Base-by-base conservation (phyloP, 1,140 invertebrate species). In the Bombus confusus region DNA sequence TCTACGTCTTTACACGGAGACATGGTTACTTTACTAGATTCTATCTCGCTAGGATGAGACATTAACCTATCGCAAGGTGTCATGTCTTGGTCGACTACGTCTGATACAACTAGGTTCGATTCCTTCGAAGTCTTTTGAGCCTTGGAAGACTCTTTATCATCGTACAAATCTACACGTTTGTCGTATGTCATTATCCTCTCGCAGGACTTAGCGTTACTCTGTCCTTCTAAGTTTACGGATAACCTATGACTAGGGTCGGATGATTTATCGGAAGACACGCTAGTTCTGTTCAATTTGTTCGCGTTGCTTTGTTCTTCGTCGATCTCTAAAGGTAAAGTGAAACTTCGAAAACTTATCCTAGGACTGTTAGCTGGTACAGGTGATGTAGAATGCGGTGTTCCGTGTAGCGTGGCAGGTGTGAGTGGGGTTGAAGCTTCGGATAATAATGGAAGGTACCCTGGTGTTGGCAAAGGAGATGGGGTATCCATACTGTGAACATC, bases 271-370 rank as follows among this genome's bases (percentile, higher is more conserved):
- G 91, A 91, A 91, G 93, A 92, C 80, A 80, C 80, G 75, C 88
- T 89, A 66, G 87, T 86, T 74, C 88, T 91, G 64, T 91, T 88
- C 41, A 86, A 43, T 18, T 90, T 90, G 39, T 87, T 83, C 41
- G 86, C 86, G 74, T 85, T 76, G 28, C 76, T 85, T 9, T 88
- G 87, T 25, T 88, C 87, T 41, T 93, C 91, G 25, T 93, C 92
- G 22, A 95, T 85, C 3, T 95, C 94, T 62, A 95, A 88, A 0
- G 94, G 94, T 80, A 95, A 86, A n/a, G 92, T 93, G 80, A 95
- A 95, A 85, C 94, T 95, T 88, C 94, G 93, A 76, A 95, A 95
- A 90, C 94, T 95, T 92, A 95, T 95, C 79, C 94, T 92, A 84
- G 94, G 93, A 80, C 94, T 94, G 77, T 93, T 91, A 6, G 91